These are phyloP conservation scores for Mesorhabditis sp. DNA, from an alignment of 2,888 invertebrate genomes.

Conservation along the genomic window DNA sequence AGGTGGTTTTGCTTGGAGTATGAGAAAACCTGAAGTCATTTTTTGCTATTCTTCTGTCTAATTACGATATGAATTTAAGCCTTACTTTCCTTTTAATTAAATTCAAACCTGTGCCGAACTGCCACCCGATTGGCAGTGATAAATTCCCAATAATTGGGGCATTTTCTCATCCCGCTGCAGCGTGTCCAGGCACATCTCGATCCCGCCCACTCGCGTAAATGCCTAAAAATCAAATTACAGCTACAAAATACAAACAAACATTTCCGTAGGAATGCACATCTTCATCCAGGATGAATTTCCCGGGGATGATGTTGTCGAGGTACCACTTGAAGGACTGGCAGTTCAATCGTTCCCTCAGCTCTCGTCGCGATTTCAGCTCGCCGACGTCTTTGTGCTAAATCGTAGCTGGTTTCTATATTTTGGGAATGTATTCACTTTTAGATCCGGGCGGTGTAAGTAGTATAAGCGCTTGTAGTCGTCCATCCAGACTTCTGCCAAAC, in stretches of 20 bases:
- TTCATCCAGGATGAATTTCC: conserved; percentile 78
- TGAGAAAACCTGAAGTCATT: conserved; percentile 50
- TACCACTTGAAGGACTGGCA: conserved; percentile 91
- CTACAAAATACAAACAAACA: conserved; percentile 21
- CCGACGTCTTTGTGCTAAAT: conserved; percentile 38
- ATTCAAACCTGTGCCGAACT: conserved; percentile 49
- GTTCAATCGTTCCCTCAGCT: conserved; percentile 74
- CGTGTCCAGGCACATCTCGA: conserved; percentile 47
- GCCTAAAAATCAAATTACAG: conserved; percentile 18
- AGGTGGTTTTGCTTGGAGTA: conserved; percentile 44
- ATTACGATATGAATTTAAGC: neutral
- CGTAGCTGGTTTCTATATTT: neutral
- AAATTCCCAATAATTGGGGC: conserved; percentile 39
- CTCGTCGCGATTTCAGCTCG: conserved; percentile 76
- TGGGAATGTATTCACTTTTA: conserved; percentile 60
- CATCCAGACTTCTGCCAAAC: conserved; percentile 89
- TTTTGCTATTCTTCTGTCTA: neutral
- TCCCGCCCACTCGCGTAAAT: conserved; percentile 25
- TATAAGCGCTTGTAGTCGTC: conserved; percentile 89
- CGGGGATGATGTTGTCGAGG: conserved; percentile 55
- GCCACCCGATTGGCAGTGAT: conserved; percentile 50
- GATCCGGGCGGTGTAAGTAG: conserved; percentile 78
- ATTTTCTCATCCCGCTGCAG: conserved; percentile 46
- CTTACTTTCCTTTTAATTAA: neutral
- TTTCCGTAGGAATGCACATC: conserved; percentile 75